A percentile compares a stretch with the other conserved stretches of the same genome.
Evolutionary conservation across 2,797 vertebrate genomes (phyloP).

Genomic region (Enteromius fasciolatus): DNA sequence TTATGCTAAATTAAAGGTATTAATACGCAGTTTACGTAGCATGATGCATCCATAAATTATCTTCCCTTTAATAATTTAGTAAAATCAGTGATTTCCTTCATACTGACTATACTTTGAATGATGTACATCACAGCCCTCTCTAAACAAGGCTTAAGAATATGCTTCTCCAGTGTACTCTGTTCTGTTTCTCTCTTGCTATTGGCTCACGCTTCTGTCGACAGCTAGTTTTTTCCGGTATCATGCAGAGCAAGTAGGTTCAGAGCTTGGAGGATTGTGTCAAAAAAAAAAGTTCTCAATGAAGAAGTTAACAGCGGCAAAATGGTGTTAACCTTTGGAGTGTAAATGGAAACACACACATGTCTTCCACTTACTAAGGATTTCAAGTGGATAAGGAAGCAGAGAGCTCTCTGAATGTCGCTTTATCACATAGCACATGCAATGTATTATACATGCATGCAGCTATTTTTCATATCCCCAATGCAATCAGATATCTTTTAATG

Average conservation of each 20-base stretch:
- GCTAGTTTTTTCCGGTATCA: slow-evolving; percentile 33
- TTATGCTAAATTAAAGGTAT: neutral
- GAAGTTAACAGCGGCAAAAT: slow-evolving; percentile 46
- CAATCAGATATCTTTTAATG: slow-evolving; percentile 32
- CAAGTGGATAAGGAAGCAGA: slow-evolving; percentile 28
- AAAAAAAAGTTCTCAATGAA: slow-evolving; percentile 34
- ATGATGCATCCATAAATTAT: neutral
- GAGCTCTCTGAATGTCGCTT: neutral
- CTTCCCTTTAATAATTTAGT: neutral
- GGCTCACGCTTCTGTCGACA: neutral
- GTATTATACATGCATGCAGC: slow-evolving; percentile 28
- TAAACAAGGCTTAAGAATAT: neutral
- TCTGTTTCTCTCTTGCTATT: neutral
- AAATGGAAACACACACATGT: slow-evolving; percentile 18
- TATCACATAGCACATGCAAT: neutral
- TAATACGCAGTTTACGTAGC: neutral
- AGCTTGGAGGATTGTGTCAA: slow-evolving; percentile 43
- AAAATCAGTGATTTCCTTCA: neutral
- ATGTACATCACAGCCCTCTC: neutral
- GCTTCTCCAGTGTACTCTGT: neutral
- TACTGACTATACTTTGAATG: neutral
- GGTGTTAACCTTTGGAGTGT: slow-evolving; percentile 41
- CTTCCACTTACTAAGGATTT: slow-evolving; percentile 14
- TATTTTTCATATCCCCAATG: slow-evolving; percentile 25
- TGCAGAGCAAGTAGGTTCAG: slow-evolving; percentile 24